Evolutionary conservation across 2,888 invertebrate species (phyloP).

Genomic region (Drosophila limbata): DNA sequence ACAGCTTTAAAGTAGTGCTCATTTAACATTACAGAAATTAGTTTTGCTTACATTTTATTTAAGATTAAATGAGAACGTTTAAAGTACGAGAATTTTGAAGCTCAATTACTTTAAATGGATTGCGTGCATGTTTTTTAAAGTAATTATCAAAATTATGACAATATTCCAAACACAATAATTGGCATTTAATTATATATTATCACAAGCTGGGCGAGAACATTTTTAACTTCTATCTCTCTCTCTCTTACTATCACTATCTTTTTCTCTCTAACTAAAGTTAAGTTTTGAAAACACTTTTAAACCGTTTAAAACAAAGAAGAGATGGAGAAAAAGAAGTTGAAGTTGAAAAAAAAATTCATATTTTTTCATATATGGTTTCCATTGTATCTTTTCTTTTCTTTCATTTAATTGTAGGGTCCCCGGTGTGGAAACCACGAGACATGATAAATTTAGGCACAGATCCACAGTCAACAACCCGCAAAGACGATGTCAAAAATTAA

Average conservation of each 20-base stretch:
- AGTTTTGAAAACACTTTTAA: conserved; percentile 46
- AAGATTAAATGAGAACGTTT: conserved; percentile 36
- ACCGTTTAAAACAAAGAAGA: conserved; percentile 5
- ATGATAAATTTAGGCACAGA: conserved; percentile 88
- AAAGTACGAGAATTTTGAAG: conserved; percentile 28
- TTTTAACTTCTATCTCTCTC: not conserved
- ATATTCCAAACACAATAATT: conserved; percentile 12
- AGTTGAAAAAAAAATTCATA: conserved; percentile 70
- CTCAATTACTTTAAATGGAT: conserved; percentile 24
- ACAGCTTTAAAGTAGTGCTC: conserved; percentile 60
- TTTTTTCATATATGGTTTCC: conserved; percentile 85
- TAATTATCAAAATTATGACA: conserved; percentile 26
- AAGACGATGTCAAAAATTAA: conserved; percentile 86
- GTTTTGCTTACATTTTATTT: conserved; percentile 67
- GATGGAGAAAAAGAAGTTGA: conserved; percentile 20
- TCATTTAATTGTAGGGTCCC: conserved; percentile 94
- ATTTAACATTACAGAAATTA: conserved; percentile 64
- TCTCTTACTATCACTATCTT: conserved; percentile 5
- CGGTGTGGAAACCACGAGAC: conserved; percentile 99
- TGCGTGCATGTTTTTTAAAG: conserved; percentile 58
- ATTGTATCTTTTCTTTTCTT: conserved; percentile 85
- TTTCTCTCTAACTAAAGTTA: conserved; percentile 30
- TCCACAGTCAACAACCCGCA: conserved; percentile 86
- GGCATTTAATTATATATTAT: conserved; percentile 43
- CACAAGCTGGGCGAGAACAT: conserved; percentile 19